Percentiles rank a stretch among this genome's conserved stretches.
Conservation (phyloP, 2,113 vertebrate genomes). For the Chaetodon auriga region DNA sequence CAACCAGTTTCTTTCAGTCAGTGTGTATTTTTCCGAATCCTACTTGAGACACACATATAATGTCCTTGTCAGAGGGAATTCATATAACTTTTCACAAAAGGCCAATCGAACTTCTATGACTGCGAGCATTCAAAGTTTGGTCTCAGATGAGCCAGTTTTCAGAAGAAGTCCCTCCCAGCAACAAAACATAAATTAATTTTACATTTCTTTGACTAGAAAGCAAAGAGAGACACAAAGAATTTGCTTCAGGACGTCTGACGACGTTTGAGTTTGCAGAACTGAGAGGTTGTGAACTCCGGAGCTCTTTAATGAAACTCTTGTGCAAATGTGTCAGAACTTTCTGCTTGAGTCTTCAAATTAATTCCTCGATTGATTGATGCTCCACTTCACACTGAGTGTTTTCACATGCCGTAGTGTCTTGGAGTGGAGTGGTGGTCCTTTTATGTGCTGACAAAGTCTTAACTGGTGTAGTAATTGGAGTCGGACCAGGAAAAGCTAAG, state of each 20-base stretch:
- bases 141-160: slow-evolving; percentile 13
- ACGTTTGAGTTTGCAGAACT: slow-evolving; percentile 18
- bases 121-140: not conserved
- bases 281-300: not conserved
- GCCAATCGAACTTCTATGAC: not conserved
- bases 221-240: not conserved
- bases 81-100: slow-evolving; percentile 10
- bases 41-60: not conserved
- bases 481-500: not conserved
- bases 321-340: not conserved
- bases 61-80: slow-evolving; percentile 8
- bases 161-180: not conserved
- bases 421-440: not conserved
- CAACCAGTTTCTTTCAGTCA: not conserved
- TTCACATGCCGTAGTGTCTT: not conserved
- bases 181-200: not conserved
- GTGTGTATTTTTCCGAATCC: not conserved
- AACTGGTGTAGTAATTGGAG: slow-evolving; percentile 6
- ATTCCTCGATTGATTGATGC: not conserved
- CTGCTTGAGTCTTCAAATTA: slow-evolving; percentile 4
- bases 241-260: not conserved
- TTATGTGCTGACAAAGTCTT: slow-evolving; percentile 6
- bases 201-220: slow-evolving; percentile 9
- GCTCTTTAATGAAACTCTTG: not conserved
- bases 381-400: not conserved